phyloP scores from a whole-genome alignment of 1,140 invertebrate species.

The Lepidostoma basale region DNA sequence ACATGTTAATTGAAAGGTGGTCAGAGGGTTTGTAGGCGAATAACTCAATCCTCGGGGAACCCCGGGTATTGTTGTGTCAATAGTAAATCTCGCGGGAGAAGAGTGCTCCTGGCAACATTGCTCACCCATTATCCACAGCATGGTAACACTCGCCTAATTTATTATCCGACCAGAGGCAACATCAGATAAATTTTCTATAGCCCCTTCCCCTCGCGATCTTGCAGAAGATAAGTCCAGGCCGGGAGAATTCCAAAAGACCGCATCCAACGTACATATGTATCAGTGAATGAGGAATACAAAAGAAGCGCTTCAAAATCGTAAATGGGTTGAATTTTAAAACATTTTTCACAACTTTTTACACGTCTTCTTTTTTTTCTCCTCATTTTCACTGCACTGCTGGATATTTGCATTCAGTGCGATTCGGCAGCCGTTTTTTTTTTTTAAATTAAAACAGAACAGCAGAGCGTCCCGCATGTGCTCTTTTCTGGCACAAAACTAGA shows the following conservation, averaged over 20 bases:
- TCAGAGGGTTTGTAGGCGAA: neutral
- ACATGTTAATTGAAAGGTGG: neutral
- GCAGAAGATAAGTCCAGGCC: conserved; percentile 2
- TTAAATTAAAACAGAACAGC: no score
- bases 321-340: no score
- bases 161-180: conserved; percentile 28
- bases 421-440: no score
- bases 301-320: no score
- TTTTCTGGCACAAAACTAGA: no score
- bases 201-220: conserved; percentile 22
- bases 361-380: no score
- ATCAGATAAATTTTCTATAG: conserved; percentile 27
- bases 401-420: no score
- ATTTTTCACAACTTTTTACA: no score
- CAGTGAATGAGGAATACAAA: no score
- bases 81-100: conserved; percentile 16
- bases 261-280: no score
- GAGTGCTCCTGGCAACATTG: conserved; percentile 20
- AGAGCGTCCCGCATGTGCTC: no score
- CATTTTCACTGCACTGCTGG: no score
- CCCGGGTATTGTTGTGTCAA: conserved; percentile 28
- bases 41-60: conserved; percentile 27
- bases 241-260: neutral
- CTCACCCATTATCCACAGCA: neutral
- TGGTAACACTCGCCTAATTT: conserved; percentile 28